Percentiles rank a stretch among this genome's conserved stretches.
phyloP scores from a whole-genome alignment of 2,888 invertebrate species.

The Herminia tarsipennalis region DNA sequence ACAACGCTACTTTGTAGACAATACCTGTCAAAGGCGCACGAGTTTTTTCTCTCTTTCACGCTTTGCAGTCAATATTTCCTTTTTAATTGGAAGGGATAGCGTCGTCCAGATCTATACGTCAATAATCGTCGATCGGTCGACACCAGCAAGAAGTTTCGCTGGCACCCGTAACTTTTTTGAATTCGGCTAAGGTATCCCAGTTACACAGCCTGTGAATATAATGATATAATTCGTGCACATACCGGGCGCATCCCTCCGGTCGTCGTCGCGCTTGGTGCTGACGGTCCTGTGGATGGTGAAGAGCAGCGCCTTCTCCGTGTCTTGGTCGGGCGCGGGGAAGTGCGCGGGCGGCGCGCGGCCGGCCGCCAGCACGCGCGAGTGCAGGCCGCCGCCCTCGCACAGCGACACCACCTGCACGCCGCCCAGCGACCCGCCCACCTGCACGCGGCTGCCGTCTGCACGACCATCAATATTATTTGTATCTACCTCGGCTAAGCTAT shows the following conservation, averaged over 20 bases:
- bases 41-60: too few relatives aligned
- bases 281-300: conserved; percentile 61
- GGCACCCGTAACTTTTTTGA: too few relatives aligned
- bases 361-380: conserved; percentile 94
- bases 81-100: too few relatives aligned
- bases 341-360: conserved; percentile 90
- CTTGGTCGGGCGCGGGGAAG: conserved; percentile 49
- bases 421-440: conserved; percentile 94
- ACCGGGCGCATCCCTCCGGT: too few relatives aligned
- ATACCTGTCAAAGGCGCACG: too few relatives aligned
- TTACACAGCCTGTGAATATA: not conserved
- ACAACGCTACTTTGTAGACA: too few relatives aligned
- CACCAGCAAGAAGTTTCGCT: too few relatives aligned
- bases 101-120: too few relatives aligned
- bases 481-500: too few relatives aligned
- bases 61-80: too few relatives aligned
- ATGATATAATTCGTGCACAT: conserved; percentile 53
- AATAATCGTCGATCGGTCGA: too few relatives aligned
- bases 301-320: conserved; percentile 64
- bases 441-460: conserved; percentile 81
- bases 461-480: not conserved
- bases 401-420: conserved; percentile 96
- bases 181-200: too few relatives aligned
- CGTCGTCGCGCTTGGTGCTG: conserved; percentile 39
- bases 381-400: conserved; percentile 92